Percentiles rank a stretch among this genome's conserved stretches.
Conservation (phyloP, 2,888 invertebrate species). For the Oscheius sp. region DNA sequence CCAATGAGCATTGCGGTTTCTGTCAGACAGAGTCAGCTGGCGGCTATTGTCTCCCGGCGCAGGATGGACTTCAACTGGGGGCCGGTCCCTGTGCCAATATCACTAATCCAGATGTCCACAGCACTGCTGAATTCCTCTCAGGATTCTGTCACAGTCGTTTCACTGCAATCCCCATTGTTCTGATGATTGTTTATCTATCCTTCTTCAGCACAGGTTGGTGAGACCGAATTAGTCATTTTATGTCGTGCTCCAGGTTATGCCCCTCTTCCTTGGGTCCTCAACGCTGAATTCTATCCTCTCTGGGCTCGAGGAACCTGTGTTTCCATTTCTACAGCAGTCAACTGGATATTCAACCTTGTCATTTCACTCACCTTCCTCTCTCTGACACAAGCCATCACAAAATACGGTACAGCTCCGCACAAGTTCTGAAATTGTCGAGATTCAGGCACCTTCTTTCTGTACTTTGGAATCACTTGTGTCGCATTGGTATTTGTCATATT, state of each 20-base stretch:
- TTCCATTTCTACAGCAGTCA: conserved; percentile 68
- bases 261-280: conserved; percentile 78
- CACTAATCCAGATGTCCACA: conserved; percentile 22
- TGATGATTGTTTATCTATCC: conserved; percentile 61
- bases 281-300: conserved; percentile 78
- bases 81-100: conserved; percentile 39
- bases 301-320: conserved; percentile 77
- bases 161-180: conserved; percentile 70
- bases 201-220: conserved; percentile 49
- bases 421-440: background rate
- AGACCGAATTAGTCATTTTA: background rate
- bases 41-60: conserved; percentile 23
- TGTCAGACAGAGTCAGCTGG: conserved; percentile 39
- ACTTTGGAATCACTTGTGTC: conserved; percentile 75
- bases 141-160: conserved; percentile 68
- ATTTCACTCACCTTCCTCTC: conserved; percentile 77
- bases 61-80: conserved; percentile 19
- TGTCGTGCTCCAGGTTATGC: conserved; percentile 75
- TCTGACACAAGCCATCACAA: conserved; percentile 64
- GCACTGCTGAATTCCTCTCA: conserved; percentile 43
- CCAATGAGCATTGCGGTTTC: conserved; percentile 75
- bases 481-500: conserved; percentile 75
- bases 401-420: conserved; percentile 56
- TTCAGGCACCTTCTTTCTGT: conserved; percentile 77
- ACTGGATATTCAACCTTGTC: conserved; percentile 77